phyloP scores from a whole-genome alignment of 2,888 invertebrate genomes.

The Elaeidobius kamerunicus region DNA sequence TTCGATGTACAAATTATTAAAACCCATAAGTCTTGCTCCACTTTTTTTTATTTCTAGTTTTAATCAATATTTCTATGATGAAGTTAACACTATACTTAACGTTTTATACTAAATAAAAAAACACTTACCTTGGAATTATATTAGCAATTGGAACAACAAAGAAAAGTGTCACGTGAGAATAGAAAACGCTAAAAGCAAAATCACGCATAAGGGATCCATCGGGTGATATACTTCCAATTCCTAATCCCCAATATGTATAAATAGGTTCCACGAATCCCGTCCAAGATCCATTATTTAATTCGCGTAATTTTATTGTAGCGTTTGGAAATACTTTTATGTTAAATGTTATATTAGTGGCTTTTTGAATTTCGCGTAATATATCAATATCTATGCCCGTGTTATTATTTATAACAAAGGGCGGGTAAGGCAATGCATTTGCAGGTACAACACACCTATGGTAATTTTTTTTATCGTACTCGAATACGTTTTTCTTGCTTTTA shows the following conservation, averaged over 20 bases:
- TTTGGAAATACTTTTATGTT: constrained; percentile 8
- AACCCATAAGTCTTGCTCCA: no score
- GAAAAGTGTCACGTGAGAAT: constrained; percentile 18
- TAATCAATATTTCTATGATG: no score
- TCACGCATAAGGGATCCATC: constrained; percentile 10
- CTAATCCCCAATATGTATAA: constrained; percentile 15
- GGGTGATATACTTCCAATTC: constrained; percentile 26
- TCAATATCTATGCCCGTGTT: constrained; percentile 23
- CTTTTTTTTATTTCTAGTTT: no score
- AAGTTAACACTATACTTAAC: no score
- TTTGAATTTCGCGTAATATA: constrained; percentile 18
- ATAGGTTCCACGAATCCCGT: constrained; percentile 22
- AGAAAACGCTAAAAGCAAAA: constrained; percentile 22
- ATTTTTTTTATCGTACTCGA: constrained; percentile 3
- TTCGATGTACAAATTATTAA: no score
- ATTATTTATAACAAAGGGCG: constrained; percentile 25
- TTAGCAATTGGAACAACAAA: constrained; percentile 26
- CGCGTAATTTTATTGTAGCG: constrained; percentile 12
- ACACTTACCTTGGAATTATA: constrained; percentile 20
- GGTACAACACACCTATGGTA: constrained; percentile 11
- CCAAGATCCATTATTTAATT: constrained; percentile 15
- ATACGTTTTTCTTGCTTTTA: constrained; percentile 1
- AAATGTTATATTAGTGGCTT: constrained; percentile 23
- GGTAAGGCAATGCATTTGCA: constrained; percentile 14
- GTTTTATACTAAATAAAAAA: no score